Conservation (phyloP, 2,113 vertebrate species). For the Scartelaos histophorus region DNA sequence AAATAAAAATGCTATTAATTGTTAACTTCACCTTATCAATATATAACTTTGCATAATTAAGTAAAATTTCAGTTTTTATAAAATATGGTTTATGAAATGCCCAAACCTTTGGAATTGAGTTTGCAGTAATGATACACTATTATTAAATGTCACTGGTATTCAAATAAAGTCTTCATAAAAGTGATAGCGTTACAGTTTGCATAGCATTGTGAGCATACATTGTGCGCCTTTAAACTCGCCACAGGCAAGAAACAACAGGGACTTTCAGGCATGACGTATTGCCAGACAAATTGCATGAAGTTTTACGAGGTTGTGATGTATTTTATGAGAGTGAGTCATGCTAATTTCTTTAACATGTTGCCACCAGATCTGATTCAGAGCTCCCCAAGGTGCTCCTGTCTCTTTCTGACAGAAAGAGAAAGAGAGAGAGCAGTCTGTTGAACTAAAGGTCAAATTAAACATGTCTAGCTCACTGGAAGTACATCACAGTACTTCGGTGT, state of each 20-base stretch:
- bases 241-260: slow-evolving; percentile 39
- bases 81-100: not conserved
- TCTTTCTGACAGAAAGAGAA: slow-evolving; percentile 10
- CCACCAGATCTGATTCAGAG: slow-evolving; percentile 6
- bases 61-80: not conserved
- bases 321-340: slow-evolving; percentile 60
- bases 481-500: not conserved
- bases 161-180: not conserved
- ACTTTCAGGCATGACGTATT: slow-evolving; percentile 23
- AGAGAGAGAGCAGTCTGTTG: not conserved
- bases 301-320: slow-evolving; percentile 47
- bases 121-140: not conserved
- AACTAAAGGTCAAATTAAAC: slow-evolving; percentile 14
- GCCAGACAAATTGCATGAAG: slow-evolving; percentile 35
- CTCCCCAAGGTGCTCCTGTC: slow-evolving; percentile 1
- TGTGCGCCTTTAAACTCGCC: slow-evolving; percentile 12
- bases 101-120: not conserved
- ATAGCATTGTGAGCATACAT: slow-evolving; percentile 19
- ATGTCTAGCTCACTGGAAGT: slow-evolving; percentile 7
- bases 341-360: slow-evolving; percentile 57
- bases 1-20: too few species aligned
- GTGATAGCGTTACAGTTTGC: not conserved
- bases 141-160: not conserved
- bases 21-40: too few species aligned
- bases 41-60: too few species aligned